Percentiles rank a stretch among this genome's conserved stretches.
These are phyloP conservation scores for Caenorhabditis brenneri DNA, from an alignment of 1,140 invertebrate genomes.

Conservation along the genomic window DNA sequence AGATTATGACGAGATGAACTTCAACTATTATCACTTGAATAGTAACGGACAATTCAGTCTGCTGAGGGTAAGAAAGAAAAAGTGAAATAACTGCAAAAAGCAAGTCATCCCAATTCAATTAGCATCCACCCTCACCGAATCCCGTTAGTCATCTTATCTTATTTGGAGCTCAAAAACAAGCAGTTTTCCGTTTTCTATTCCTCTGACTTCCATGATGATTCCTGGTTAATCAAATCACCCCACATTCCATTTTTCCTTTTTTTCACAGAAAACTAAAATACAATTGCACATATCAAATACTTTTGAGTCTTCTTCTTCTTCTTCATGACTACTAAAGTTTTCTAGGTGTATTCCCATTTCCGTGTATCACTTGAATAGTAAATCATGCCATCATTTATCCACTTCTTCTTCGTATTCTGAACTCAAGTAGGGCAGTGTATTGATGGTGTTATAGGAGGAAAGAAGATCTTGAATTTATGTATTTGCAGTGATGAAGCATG, in stretches of 20 bases:
- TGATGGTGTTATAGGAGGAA: not conserved
- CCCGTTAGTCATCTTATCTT: not conserved
- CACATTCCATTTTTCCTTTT: not conserved
- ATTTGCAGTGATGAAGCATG: not conserved
- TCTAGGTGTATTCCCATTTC: conserved; percentile 18
- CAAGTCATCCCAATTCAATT: not conserved
- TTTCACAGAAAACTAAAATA: not conserved
- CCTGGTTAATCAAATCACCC: not conserved
- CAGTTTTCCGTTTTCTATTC: not conserved
- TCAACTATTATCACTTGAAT: too few species aligned
- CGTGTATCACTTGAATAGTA: conserved; percentile 29
- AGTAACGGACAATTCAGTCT: too few species aligned
- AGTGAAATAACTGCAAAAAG: too few species aligned
- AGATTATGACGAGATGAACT: too few species aligned
- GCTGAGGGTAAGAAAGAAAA: too few species aligned
- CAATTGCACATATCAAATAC: not conserved
- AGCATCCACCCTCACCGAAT: not conserved
- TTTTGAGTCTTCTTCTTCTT: too few species aligned
- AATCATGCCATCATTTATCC: not conserved
- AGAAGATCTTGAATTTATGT: not conserved
- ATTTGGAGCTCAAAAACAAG: not conserved
- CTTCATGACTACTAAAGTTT: not conserved
- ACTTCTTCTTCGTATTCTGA: not conserved
- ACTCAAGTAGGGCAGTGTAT: not conserved
- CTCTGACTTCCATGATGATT: not conserved